A percentile compares a stretch with the other conserved stretches of the same genome.
Evolutionary conservation across 2,888 invertebrate species (phyloP).

Genomic region (Crepidodera aurea): DNA sequence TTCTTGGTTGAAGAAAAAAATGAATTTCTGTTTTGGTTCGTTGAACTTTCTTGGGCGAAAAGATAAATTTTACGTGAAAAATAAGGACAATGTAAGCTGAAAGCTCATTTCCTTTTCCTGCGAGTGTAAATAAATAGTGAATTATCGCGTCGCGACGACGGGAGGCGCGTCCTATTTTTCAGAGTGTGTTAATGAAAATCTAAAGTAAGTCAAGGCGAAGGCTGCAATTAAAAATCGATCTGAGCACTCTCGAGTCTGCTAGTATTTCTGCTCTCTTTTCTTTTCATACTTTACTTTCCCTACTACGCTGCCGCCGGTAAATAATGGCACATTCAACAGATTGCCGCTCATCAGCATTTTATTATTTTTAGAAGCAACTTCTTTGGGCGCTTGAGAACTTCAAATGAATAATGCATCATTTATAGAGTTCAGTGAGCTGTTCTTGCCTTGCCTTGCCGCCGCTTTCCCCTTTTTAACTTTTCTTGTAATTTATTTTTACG

Average conservation of each 20-base stretch:
- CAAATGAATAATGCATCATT: slow-evolving; percentile 57
- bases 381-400: slow-evolving; percentile 50
- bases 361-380: slow-evolving; percentile 60
- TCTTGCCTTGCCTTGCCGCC: slow-evolving; percentile 25
- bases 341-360: slow-evolving; percentile 62
- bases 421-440: slow-evolving; percentile 51
- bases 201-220: slow-evolving; percentile 64
- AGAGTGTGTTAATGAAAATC: slow-evolving; percentile 61
- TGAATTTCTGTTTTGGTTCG: no score
- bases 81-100: background rate
- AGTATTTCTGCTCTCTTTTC: slow-evolving; percentile 42
- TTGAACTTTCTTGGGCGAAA: background rate
- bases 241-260: slow-evolving; percentile 50
- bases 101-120: slow-evolving; percentile 33
- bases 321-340: slow-evolving; percentile 62
- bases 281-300: slow-evolving; percentile 43
- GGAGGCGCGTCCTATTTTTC: slow-evolving; percentile 51
- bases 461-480: slow-evolving; percentile 49
- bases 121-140: slow-evolving; percentile 55
- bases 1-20: no score
- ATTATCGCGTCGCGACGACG: slow-evolving; percentile 50
- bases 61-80: background rate
- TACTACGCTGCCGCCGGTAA: slow-evolving; percentile 50
- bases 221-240: slow-evolving; percentile 65
- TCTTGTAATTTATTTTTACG: slow-evolving; percentile 50